phyloP scores from a whole-genome alignment of 2,797 vertebrate genomes.

The Zalophus californianus region DNA sequence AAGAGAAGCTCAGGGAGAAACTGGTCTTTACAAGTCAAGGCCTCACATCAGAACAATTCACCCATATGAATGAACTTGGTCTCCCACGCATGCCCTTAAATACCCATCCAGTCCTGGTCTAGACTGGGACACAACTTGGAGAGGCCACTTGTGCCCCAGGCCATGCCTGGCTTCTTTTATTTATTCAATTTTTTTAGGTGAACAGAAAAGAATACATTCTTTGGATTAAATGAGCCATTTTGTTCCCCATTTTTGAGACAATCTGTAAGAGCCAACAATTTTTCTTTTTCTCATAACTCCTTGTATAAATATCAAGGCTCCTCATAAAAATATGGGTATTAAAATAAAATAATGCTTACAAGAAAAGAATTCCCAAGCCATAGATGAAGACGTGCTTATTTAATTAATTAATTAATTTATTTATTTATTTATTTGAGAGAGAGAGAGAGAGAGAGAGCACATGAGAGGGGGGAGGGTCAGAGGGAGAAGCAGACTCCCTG shows the following conservation, averaged over 20 bases:
- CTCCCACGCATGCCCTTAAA: fast-evolving
- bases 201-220: background rate
- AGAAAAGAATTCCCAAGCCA: background rate
- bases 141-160: background rate
- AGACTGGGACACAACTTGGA: fast-evolving
- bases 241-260: background rate
- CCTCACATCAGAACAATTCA: background rate
- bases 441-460: no score
- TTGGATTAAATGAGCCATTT: background rate
- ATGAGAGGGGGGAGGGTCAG: no score
- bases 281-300: background rate
- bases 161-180: background rate
- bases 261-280: background rate
- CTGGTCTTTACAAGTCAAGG: background rate
- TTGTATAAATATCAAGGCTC: background rate
- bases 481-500: no score
- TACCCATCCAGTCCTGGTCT: background rate
- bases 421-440: no score
- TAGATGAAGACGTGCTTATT: background rate
- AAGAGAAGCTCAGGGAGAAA: background rate
- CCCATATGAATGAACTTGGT: background rate
- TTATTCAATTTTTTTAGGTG: background rate
- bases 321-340: background rate
- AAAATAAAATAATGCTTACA: background rate
- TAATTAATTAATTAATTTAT: no score